These are phyloP conservation scores for Lutjanus erythropterus DNA, from an alignment of 2,113 vertebrate species.

Conservation along the genomic window DNA sequence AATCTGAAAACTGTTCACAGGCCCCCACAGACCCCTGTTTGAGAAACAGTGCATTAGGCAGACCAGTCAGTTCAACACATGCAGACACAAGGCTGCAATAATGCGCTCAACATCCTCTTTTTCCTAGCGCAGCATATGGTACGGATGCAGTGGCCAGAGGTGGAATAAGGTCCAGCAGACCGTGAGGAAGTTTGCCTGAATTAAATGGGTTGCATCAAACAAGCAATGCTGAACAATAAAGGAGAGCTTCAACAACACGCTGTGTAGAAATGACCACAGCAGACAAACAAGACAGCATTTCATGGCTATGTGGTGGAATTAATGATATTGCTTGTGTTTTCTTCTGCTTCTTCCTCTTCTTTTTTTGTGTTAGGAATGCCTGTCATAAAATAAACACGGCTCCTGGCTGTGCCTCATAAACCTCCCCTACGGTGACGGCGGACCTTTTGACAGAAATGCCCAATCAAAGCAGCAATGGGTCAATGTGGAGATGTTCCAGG, in stretches of 20 bases:
- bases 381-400: conserved; percentile 75
- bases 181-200: conserved; percentile 43
- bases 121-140: neutral
- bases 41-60: neutral
- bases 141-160: conserved; percentile 30
- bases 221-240: conserved; percentile 38
- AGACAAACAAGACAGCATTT: conserved; percentile 58
- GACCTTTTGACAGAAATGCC: conserved; percentile 78
- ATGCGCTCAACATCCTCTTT: neutral
- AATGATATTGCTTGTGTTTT: conserved; percentile 66
- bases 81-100: neutral
- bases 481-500: conserved; percentile 68
- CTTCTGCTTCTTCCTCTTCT: neutral
- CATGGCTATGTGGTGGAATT: conserved; percentile 64
- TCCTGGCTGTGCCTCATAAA: conserved; percentile 73
- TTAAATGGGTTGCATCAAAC: conserved; percentile 59
- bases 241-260: conserved; percentile 32
- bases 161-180: conserved; percentile 51
- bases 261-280: conserved; percentile 12
- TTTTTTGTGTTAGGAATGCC: conserved; percentile 66
- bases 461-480: conserved; percentile 77
- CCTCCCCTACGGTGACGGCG: conserved; percentile 52
- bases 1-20: too few species aligned
- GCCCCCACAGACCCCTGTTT: too few species aligned
- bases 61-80: neutral